phyloP scores from a whole-genome alignment of 2,888 invertebrate genomes.

The Pseudoips prasinana region DNA sequence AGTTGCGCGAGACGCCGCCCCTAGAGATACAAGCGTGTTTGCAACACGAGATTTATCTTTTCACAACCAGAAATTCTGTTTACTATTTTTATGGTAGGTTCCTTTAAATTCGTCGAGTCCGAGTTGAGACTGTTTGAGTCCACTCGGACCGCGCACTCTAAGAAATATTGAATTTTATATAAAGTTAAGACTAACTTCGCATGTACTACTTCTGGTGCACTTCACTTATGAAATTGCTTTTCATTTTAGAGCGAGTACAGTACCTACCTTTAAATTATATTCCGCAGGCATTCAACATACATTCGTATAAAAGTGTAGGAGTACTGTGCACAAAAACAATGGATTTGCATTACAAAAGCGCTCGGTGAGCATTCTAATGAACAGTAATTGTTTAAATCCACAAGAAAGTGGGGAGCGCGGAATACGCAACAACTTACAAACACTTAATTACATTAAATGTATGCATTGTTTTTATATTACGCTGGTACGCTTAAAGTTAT shows the following conservation, averaged over 20 bases:
- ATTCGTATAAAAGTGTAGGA: slow-evolving; percentile 31
- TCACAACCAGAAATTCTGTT: slow-evolving; percentile 63
- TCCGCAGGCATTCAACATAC: slow-evolving; percentile 20
- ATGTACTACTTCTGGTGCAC: slow-evolving; percentile 34
- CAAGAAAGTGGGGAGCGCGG: slow-evolving; percentile 50
- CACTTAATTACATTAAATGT: slow-evolving; percentile 53
- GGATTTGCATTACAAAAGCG: slow-evolving; percentile 67
- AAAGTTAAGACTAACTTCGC: slow-evolving; percentile 42
- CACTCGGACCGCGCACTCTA: slow-evolving; percentile 26
- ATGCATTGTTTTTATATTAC: slow-evolving; percentile 37
- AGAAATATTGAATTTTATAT: slow-evolving; percentile 61
- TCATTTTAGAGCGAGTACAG: slow-evolving; percentile 30
- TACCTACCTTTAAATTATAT: slow-evolving; percentile 26
- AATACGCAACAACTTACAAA: slow-evolving; percentile 49
- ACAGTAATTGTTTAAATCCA: slow-evolving; percentile 69
- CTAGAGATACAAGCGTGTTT: slow-evolving; percentile 52
- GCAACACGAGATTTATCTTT: slow-evolving; percentile 61
- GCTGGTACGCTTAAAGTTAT: not conserved
- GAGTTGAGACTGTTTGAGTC: slow-evolving; percentile 44
- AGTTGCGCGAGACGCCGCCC: slow-evolving; percentile 55
- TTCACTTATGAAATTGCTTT: slow-evolving; percentile 56
- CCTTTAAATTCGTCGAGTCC: slow-evolving; percentile 47
- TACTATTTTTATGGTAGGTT: slow-evolving; percentile 61
- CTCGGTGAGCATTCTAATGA: slow-evolving; percentile 61
- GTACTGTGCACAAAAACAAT: slow-evolving; percentile 52